Conservation (phyloP, 2,113 vertebrate species). For the Smithornis capensis region DNA sequence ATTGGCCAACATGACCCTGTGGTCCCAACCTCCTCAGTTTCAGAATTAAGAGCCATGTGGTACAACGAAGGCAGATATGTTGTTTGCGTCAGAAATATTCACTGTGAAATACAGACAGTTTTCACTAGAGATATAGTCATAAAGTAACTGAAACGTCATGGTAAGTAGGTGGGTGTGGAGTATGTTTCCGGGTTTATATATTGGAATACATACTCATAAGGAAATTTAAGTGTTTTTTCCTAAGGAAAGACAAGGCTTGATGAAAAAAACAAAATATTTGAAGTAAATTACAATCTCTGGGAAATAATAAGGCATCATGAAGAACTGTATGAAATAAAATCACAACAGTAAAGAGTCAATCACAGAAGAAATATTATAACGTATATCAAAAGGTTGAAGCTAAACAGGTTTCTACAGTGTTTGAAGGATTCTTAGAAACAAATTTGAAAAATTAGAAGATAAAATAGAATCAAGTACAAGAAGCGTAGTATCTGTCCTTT, state of each 20-base stretch:
- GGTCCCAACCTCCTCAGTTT: not conserved
- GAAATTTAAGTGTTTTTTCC: not conserved
- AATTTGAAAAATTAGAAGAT: not conserved
- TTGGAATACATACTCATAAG: accelerated
- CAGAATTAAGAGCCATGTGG: not conserved
- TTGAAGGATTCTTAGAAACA: not conserved
- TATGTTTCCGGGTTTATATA: not conserved
- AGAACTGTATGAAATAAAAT: not conserved
- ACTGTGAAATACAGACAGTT: not conserved
- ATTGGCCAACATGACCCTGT: not conserved
- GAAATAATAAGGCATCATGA: not conserved
- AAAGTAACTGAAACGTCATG: not conserved
- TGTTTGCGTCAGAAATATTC: not conserved
- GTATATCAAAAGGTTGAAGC: not conserved
- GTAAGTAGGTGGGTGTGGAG: not conserved
- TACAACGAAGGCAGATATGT: not conserved
- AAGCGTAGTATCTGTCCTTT: not conserved
- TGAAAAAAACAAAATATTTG: not conserved
- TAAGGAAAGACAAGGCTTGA: not conserved
- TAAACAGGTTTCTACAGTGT: not conserved
- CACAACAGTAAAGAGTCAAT: not conserved
- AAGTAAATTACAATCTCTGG: not conserved
- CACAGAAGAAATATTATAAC: not conserved
- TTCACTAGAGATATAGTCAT: not conserved
- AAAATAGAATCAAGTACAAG: not conserved